Evolutionary conservation across 2,888 invertebrate species (phyloP), one percentile per base, ranked within the genome.

Genomic region (Trimorus sp.): DNA sequence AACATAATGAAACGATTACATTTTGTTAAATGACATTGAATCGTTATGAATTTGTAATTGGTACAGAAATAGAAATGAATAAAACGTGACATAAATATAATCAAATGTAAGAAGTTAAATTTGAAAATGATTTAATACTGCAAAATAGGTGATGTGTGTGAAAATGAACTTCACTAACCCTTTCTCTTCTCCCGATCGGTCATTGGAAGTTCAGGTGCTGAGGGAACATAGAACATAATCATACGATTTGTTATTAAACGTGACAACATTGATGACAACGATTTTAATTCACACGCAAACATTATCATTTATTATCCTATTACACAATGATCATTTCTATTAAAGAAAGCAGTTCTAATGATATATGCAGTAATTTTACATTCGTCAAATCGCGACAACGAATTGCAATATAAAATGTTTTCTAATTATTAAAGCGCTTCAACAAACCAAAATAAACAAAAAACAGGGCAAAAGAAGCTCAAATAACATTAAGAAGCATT

Each of bases 111-210:
- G 45, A 45, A 45, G 9, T 45, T 12, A n/a, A 45, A 45, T 4
- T 2, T 4, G 45, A 45, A 9, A 45, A 45, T 12, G n/a, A 45
- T 12, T 45, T 45, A 45, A 45, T 45, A 3, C 45, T 4, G n/a
- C 2, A 45, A 45, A 12, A 45, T 12, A 6, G 6, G 6, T 12
- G n/a, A 6, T 4, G 6, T 12, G n/a, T 2, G n/a, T 45, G n/a
- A 1, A 12, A 45, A 45, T 45, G 45, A n/a, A 36, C 63, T 63
- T n/a, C n/a, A 90, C 90, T 88, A 86, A 91, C 90, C 90, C 88
- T 90, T 90, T 85, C 90, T 86, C 49, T 89, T 75, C 87, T 91
- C 90, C 85, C 90, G 88, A 65, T 90, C 90, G 77, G 90, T 90
- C 86, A 88, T 86, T 70, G 90, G 90, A 68, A 71, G 70, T 79